phyloP scores from a whole-genome alignment of 2,113 vertebrate genomes.

The Zosterops lateralis region DNA sequence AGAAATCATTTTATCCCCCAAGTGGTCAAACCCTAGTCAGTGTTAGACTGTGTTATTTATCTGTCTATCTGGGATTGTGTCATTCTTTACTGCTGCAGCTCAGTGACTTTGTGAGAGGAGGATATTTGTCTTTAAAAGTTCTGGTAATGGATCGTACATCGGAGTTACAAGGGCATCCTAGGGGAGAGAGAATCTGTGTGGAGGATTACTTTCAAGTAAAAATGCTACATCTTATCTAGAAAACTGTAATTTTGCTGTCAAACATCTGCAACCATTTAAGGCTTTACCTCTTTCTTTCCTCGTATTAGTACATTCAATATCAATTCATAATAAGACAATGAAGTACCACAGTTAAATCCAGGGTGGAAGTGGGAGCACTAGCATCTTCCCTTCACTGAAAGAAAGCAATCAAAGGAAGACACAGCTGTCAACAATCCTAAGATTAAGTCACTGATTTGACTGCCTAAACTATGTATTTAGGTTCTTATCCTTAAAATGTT shows the following conservation, averaged over 20 bases:
- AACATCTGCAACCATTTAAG: neutral
- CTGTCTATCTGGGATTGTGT: neutral
- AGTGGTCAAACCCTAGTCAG: neutral
- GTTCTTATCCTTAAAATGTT: neutral
- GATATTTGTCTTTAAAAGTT: slow-evolving; percentile 23
- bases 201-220: neutral
- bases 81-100: slow-evolving; percentile 17
- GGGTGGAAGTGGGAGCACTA: neutral
- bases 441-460: neutral
- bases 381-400: neutral
- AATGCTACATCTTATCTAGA: neutral
- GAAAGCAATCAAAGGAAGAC: neutral
- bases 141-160: neutral
- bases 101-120: slow-evolving; percentile 10
- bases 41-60: neutral
- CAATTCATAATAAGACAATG: neutral
- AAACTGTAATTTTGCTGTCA: slow-evolving; percentile 36
- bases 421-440: neutral
- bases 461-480: neutral
- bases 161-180: neutral
- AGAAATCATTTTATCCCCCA: slow-evolving; percentile 25
- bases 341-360: neutral
- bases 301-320: neutral
- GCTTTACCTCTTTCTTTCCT: neutral
- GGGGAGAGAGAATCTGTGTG: neutral